Evolutionary conservation across 2,888 invertebrate genomes (phyloP).

Genomic region (Hirtodrosophila trivittata): DNA sequence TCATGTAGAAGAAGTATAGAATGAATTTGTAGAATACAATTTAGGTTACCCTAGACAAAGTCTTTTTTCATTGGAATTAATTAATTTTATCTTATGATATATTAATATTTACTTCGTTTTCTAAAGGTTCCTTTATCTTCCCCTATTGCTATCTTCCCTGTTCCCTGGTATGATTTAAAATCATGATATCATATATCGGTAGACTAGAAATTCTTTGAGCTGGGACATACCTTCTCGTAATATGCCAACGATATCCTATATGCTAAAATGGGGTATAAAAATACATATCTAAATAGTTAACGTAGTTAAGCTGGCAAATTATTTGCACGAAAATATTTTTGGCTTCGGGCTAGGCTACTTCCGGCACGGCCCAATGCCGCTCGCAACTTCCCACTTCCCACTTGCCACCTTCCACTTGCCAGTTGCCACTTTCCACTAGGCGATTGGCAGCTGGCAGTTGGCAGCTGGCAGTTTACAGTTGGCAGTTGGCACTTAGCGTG

Average conservation of each 20-base stretch:
- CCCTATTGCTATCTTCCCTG: no score
- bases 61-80: no score
- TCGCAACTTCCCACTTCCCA: constrained; percentile 26
- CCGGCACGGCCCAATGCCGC: constrained; percentile 44
- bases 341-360: constrained; percentile 54
- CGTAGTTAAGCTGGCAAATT: constrained; percentile 73
- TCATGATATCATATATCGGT: no score
- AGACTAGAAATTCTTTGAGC: no score
- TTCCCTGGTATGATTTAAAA: no score
- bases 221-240: neutral
- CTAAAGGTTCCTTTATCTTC: no score
- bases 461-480: constrained; percentile 42
- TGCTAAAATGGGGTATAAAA: constrained; percentile 39
- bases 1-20: no score
- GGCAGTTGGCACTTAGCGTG: constrained; percentile 67
- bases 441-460: constrained; percentile 36
- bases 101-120: no score
- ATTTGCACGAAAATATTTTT: constrained; percentile 78
- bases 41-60: no score
- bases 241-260: constrained; percentile 19
- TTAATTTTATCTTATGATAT: no score
- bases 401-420: constrained; percentile 14
- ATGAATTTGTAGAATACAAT: no score
- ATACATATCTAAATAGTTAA: constrained; percentile 64
- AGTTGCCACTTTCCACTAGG: constrained; percentile 23